Evolutionary conservation across 2,888 invertebrate genomes (phyloP), one percentile per base, ranked within the genome.

Genomic region (Orthosia gothica): DNA sequence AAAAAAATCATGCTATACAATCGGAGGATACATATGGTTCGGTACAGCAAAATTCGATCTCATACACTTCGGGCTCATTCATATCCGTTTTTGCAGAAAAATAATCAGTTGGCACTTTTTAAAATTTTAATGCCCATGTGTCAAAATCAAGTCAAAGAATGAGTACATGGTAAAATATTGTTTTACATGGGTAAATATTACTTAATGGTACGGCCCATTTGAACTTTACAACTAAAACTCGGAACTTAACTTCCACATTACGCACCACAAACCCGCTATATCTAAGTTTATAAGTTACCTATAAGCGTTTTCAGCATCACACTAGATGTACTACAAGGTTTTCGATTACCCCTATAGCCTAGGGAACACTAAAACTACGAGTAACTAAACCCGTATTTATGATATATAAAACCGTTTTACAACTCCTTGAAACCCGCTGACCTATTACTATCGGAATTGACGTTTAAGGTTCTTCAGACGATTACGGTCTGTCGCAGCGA

Each of bases 351-450:
- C 52, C 23, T 74, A 58, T 75, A 78, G 79, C 76, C 82, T 73
- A 16, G 73, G 76, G 71, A 85, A 77, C 83, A 87, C 86, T 90
- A 83, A 85, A 88, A 90, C 86, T 87, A 40, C 9, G 40, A 40
- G 40, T 40, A 85, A 81, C 87, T 82, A 82, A 86, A 88, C 79
- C 87, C 80, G 85, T 91, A 91, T 93, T 93, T 91, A 92, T 87
- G 91, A 90, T 85, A 87, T 89, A 91, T 93, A 91, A 93, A 92
- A 90, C 86, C 65, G 87, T 86, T 91, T 90, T 90, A 91, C 84
- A 91, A 88, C 90, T 88, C 66, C 70, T 75, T 67, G 72, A 76
- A 84, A 82, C 84, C 81, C 72, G 87, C 78, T 90, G 91, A 90
- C 89, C 90, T 88, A 85, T 87, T 86, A 86, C 70, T 32, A 63